A percentile compares a stretch with the other conserved stretches of the same genome.
These are phyloP conservation scores for Euglossa dilemma DNA, from an alignment of 1,140 invertebrate species.

Conservation along the genomic window DNA sequence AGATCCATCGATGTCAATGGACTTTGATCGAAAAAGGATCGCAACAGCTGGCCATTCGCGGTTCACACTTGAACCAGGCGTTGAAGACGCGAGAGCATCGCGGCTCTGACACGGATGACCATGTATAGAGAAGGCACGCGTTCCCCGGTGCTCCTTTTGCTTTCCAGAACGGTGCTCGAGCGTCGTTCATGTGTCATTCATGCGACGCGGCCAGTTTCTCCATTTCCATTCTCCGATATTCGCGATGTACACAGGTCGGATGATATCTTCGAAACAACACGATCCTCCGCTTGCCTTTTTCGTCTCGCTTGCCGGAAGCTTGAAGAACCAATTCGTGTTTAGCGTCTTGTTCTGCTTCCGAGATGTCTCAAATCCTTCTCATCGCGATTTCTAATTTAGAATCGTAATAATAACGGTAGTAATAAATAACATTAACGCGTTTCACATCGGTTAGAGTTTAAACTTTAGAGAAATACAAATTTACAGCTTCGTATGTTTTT, in stretches of 20 bases:
- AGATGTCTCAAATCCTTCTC: not conserved
- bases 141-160: conserved; percentile 40
- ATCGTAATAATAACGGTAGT: too few species aligned
- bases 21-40: conserved; percentile 63
- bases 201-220: not conserved
- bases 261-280: conserved; percentile 11
- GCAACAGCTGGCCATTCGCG: conserved; percentile 64
- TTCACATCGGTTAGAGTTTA: too few species aligned
- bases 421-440: too few species aligned
- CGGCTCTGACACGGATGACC: conserved; percentile 71
- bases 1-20: not conserved
- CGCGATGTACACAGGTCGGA: not conserved
- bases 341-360: not conserved
- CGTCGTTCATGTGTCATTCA: conserved; percentile 23
- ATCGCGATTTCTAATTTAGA: too few species aligned
- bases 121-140: conserved; percentile 68
- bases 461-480: too few species aligned
- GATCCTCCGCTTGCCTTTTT: not conserved
- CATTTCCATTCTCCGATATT: conserved; percentile 13
- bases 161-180: conserved; percentile 3
- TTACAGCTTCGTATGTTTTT: too few species aligned
- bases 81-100: conserved; percentile 1
- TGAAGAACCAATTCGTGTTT: not conserved
- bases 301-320: not conserved
- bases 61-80: conserved; percentile 38